These are phyloP conservation scores for Alligator sinensis DNA, from an alignment of 2,113 vertebrate species.

Conservation along the genomic window DNA sequence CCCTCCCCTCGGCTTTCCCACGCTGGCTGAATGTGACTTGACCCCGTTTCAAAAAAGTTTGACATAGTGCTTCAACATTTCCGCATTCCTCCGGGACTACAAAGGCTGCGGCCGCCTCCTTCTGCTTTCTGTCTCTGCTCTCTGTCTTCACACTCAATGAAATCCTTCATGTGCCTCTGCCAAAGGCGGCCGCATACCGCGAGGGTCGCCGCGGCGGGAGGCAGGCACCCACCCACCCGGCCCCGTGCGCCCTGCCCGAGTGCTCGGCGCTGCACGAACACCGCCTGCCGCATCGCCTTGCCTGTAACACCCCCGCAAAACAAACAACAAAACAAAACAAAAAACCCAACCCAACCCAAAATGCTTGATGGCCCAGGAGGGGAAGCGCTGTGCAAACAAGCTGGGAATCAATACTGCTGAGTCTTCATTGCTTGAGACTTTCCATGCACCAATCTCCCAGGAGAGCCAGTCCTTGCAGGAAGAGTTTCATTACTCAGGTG, in stretches of 20 bases:
- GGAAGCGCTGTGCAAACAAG: not conserved
- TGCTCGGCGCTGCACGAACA: not conserved
- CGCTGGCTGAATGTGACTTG: slow-evolving; percentile 98
- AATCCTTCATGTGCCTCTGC: slow-evolving; percentile 87
- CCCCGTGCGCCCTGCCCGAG: not conserved
- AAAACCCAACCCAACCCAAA: not conserved
- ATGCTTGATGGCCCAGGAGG: not conserved
- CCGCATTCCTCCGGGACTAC: slow-evolving; percentile 98
- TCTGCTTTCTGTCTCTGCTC: slow-evolving; percentile 92
- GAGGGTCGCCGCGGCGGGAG: slow-evolving; percentile 73
- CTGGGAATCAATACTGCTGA: not conserved
- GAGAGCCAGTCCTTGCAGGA: not conserved
- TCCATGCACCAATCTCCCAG: not conserved
- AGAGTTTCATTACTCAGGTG: not conserved
- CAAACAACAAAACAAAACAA: no score
- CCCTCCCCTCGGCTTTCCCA: slow-evolving; percentile 89
- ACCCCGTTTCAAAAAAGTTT: slow-evolving; percentile 98
- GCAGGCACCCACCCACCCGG: not conserved
- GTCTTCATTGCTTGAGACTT: not conserved
- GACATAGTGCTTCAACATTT: slow-evolving; percentile 98
- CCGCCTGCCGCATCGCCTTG: not conserved
- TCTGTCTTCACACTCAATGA: slow-evolving; percentile 89
- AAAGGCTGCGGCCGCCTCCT: slow-evolving; percentile 94
- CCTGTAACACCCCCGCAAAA: no score
- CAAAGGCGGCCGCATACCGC: slow-evolving; percentile 78